phyloP scores from a whole-genome alignment of 2,888 invertebrate species.

The Polietes domitor region DNA sequence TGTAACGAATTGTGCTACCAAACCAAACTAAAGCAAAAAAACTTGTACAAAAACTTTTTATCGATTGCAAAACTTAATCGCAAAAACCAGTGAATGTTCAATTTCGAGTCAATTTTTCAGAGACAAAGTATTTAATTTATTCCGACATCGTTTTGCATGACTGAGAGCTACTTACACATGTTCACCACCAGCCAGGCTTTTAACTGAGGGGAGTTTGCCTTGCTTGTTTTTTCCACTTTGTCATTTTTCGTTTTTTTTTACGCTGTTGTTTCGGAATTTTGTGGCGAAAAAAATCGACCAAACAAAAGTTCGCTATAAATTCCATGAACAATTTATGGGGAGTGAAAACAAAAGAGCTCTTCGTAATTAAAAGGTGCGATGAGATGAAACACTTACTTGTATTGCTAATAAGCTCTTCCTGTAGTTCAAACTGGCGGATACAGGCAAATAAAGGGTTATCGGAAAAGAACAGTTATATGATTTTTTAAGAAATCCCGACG shows the following conservation, averaged over 20 bases:
- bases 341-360: not conserved
- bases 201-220: not conserved
- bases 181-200: not conserved
- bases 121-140: slow-evolving; percentile 24
- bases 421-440: too few relatives aligned
- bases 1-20: not conserved
- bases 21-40: not conserved
- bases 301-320: not conserved
- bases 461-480: too few relatives aligned
- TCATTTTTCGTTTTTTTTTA: not conserved
- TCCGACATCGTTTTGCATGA: slow-evolving; percentile 23
- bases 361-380: too few relatives aligned
- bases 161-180: slow-evolving; percentile 16
- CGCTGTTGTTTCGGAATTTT: not conserved
- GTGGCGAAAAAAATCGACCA: not conserved
- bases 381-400: too few relatives aligned
- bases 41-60: not conserved
- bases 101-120: not conserved
- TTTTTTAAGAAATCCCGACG: too few relatives aligned
- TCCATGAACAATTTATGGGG: not conserved
- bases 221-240: not conserved
- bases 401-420: too few relatives aligned
- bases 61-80: not conserved
- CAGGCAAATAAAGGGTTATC: too few relatives aligned
- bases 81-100: not conserved